These are phyloP conservation scores for Choreutis nemorana DNA, from an alignment of 2,888 invertebrate species.

Conservation along the genomic window DNA sequence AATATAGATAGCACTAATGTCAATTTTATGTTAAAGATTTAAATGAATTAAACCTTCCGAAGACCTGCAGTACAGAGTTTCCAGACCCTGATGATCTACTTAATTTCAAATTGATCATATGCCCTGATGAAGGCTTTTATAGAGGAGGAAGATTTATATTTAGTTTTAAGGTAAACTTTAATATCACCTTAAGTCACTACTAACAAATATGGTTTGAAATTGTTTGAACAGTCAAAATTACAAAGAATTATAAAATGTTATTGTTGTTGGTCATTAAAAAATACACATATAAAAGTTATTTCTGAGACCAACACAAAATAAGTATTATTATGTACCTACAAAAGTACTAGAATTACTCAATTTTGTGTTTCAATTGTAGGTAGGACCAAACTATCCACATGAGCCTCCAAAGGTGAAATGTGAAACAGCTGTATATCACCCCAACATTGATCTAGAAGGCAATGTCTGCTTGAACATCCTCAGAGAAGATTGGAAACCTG, in stretches of 20 bases:
- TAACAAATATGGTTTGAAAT: no score
- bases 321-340: no score
- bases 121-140: slow-evolving; percentile 98
- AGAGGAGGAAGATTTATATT: slow-evolving; percentile 93
- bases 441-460: slow-evolving; percentile 97
- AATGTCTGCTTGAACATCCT: slow-evolving; percentile 98
- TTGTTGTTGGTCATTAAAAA: no score
- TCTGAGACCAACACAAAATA: neutral
- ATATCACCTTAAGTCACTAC: no score
- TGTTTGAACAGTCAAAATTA: no score
- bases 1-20: slow-evolving; percentile 6
- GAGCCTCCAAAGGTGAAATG: slow-evolving; percentile 99
- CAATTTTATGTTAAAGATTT: slow-evolving; percentile 79
- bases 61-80: slow-evolving; percentile 95
- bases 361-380: slow-evolving; percentile 36
- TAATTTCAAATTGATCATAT: slow-evolving; percentile 94
- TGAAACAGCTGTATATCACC: slow-evolving; percentile 97
- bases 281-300: no score
- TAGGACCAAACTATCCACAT: slow-evolving; percentile 97
- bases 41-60: slow-evolving; percentile 95
- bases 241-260: no score
- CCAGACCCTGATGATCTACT: slow-evolving; percentile 96
- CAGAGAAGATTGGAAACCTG: slow-evolving; percentile 99
- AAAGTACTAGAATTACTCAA: neutral
- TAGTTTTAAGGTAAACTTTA: slow-evolving; percentile 80